A percentile compares a stretch with the other conserved stretches of the same genome.
phyloP scores from a whole-genome alignment of 2,113 vertebrate genomes.

The Turdus rufiventris region DNA sequence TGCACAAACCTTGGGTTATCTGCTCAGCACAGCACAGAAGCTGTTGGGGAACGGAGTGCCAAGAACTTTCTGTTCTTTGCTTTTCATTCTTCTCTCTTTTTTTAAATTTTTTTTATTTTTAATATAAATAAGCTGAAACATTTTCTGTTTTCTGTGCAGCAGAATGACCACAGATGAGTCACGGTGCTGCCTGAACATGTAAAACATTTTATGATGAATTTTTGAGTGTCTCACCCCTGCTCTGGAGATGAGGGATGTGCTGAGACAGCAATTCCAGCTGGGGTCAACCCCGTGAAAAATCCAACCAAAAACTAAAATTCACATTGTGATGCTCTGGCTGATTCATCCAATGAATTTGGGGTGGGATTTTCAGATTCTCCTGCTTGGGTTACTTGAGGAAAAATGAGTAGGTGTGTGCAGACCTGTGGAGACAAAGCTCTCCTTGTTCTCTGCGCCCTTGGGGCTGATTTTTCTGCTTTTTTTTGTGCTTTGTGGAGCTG shows the following conservation, averaged over 20 bases:
- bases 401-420: background rate
- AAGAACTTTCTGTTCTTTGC: background rate
- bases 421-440: background rate
- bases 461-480: background rate
- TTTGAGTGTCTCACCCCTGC: background rate
- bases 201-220: fast-evolving
- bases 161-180: background rate
- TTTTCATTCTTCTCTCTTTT: background rate
- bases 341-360: fast-evolving
- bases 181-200: background rate
- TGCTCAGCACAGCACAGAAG: background rate
- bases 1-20: background rate
- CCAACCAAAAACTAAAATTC: fast-evolving
- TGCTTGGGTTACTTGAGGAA: background rate
- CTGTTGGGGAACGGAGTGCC: background rate
- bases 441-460: background rate
- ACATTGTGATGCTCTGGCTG: background rate
- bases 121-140: background rate
- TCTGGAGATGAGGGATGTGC: background rate
- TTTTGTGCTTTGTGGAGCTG: background rate
- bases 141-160: background rate
- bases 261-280: fast-evolving
- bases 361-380: fast-evolving
- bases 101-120: background rate
- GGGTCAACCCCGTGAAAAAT: fast-evolving